Percentiles rank a stretch among this genome's conserved stretches.
Conservation (phyloP, 2,888 invertebrate species). For the Drosophila cognata region DNA sequence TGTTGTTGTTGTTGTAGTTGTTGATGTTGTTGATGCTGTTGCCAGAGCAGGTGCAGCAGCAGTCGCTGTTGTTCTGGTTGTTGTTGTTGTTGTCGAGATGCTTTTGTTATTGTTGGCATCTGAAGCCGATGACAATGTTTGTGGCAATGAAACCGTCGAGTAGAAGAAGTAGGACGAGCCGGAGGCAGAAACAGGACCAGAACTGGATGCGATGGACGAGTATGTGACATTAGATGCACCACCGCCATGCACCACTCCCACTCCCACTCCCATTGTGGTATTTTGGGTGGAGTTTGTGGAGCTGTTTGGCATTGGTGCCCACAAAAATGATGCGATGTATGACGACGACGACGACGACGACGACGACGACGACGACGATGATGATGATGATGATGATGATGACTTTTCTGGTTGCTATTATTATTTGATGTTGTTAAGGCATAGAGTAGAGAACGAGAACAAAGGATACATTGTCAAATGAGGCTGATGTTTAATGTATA, state of each 20-base stretch:
- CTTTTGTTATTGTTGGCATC: slow-evolving; percentile 32
- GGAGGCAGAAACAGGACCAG: slow-evolving; percentile 20
- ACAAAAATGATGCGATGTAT: slow-evolving; percentile 69
- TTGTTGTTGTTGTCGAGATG: slow-evolving; percentile 40
- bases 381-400: slow-evolving; percentile 53
- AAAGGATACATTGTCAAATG: slow-evolving; percentile 37
- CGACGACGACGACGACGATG: slow-evolving; percentile 51
- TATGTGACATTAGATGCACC: slow-evolving; percentile 34
- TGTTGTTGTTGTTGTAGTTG: slow-evolving; percentile 21
- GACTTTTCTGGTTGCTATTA: slow-evolving; percentile 66
- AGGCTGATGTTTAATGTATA: slow-evolving; percentile 14
- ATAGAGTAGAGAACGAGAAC: slow-evolving; percentile 47
- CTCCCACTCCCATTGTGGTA: slow-evolving; percentile 16
- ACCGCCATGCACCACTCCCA: slow-evolving; percentile 21
- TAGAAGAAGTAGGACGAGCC: slow-evolving; percentile 27
- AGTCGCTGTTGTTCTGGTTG: slow-evolving; percentile 11
- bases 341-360: slow-evolving; percentile 36
- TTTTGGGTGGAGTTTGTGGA: slow-evolving; percentile 23
- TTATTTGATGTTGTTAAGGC: slow-evolving; percentile 22
- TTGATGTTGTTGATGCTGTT: slow-evolving; percentile 18
- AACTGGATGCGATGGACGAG: slow-evolving; percentile 21
- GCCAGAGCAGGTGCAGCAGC: not conserved
- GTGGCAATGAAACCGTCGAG: slow-evolving; percentile 70
- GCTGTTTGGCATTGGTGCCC: slow-evolving; percentile 62
- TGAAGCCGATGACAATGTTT: slow-evolving; percentile 30